Evolutionary conservation across 2,797 vertebrate genomes (phyloP), one percentile per base, ranked within the genome.

Genomic region (Parambassis ranga): DNA sequence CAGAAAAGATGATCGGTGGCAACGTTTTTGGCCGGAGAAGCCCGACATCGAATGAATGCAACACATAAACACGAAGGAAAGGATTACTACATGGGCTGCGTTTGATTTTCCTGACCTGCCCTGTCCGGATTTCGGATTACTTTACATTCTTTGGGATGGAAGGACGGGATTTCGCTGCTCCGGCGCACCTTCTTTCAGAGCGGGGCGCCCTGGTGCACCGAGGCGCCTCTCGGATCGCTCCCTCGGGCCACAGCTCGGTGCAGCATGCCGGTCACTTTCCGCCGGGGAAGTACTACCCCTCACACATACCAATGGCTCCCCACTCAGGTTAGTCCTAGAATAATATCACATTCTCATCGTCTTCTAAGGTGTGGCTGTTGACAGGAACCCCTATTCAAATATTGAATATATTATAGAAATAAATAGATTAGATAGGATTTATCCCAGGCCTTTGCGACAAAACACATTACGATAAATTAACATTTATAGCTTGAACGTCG

Each of bases 271-370:
- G 93, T 65, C 95, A 94, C 83, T 98, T 98, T 89, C 94, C 94
- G 80, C 92, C 95, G 32, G 94, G 94, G 74, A 98, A 98, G 89
- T 98, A 96, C 85, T 98, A 98, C 82, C 94, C 96, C 4, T 93
- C 96, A 23, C 95, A 96, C 89, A 93, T 98, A 89, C 94, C 95
- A 79, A 95, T 98, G 96, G 95, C 95, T 88, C 92, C 96, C 62
- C 96, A 98, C 91, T 93, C 96, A 96, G 96, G 96, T 98, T 53
- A 81, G 90, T 90, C n/a, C n/a, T n/a, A n/a, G n/a, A n/a, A n/a
- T n/a, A n/a, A n/a, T n/a, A n/a, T n/a, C n/a, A n/a, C n/a, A n/a
- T n/a, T n/a, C n/a, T n/a, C n/a, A n/a, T n/a, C n/a, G n/a, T n/a
- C n/a, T n/a, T n/a, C 58, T 62, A 55, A 79, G 66, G 65, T 80